phyloP scores from a whole-genome alignment of 64 coral and sea anemone species.

The Montipora sp. region DNA sequence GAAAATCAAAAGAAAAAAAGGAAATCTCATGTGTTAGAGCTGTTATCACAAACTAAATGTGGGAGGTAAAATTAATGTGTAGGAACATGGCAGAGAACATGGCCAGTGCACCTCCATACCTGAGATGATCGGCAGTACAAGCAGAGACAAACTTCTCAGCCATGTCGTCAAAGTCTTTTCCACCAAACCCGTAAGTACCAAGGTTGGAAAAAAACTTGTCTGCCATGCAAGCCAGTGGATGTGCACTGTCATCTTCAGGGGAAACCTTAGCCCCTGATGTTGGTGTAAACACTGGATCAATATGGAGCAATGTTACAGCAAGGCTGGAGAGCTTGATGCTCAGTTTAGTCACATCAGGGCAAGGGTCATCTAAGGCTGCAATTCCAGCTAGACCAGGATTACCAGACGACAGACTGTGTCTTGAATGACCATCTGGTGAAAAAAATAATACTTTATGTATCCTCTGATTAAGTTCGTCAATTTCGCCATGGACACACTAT shows the following conservation, averaged over 20 bases:
- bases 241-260: constrained; percentile 12
- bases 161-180: constrained; percentile 94
- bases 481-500: too few relatives aligned
- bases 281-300: constrained; percentile 79
- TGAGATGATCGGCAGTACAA: constrained; percentile 83
- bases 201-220: constrained; percentile 80
- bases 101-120: constrained; percentile 2
- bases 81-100: too few relatives aligned
- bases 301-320: constrained; percentile 76
- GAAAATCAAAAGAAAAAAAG: too few relatives aligned
- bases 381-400: constrained; percentile 90
- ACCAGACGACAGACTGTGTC: constrained; percentile 42
- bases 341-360: constrained; percentile 69
- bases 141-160: constrained; percentile 73
- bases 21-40: too few relatives aligned
- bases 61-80: too few relatives aligned
- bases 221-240: constrained; percentile 83
- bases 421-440: not conserved
- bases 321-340: constrained; percentile 78
- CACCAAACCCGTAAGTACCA: constrained; percentile 89
- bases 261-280: constrained; percentile 17
- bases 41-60: too few relatives aligned
- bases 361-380: constrained; percentile 86
- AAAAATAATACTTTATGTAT: too few relatives aligned
- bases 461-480: not conserved